Conservation (phyloP, 2,113 vertebrate species). For the Hippolais icterina region DNA sequence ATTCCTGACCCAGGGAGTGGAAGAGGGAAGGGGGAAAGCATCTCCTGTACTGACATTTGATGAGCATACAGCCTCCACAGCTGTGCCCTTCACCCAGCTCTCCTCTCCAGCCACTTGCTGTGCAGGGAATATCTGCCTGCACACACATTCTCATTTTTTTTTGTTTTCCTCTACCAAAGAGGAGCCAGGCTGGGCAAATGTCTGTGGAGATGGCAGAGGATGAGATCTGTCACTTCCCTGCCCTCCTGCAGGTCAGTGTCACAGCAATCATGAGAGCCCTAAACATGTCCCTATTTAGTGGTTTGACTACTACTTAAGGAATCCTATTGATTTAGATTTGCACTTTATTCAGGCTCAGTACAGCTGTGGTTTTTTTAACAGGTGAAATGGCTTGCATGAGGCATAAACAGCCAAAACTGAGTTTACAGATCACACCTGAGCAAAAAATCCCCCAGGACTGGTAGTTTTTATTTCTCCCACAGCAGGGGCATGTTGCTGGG, state of each 20-base stretch:
- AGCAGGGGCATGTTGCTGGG: neutral
- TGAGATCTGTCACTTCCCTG: neutral
- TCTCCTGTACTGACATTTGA: neutral
- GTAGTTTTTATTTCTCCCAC: neutral
- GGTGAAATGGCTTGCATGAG: neutral
- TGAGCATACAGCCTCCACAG: neutral
- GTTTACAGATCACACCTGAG: neutral
- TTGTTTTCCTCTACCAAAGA: neutral
- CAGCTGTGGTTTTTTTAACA: neutral
- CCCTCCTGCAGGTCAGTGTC: neutral
- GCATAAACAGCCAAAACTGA: neutral
- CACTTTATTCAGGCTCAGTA: neutral
- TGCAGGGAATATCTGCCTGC: neutral
- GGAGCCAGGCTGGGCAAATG: neutral
- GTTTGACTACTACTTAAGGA: neutral
- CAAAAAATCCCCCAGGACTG: neutral
- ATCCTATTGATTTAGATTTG: neutral
- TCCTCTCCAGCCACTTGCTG: neutral
- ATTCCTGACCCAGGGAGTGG: neutral
- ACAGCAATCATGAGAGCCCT: accelerated
- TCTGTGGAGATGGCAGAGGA: neutral
- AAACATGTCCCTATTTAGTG: neutral
- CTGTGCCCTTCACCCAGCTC: neutral
- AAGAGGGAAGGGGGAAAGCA: neutral
- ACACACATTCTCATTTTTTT: neutral